These are phyloP conservation scores for Lithosia quadra DNA, from an alignment of 2,888 invertebrate genomes.

Conservation along the genomic window DNA sequence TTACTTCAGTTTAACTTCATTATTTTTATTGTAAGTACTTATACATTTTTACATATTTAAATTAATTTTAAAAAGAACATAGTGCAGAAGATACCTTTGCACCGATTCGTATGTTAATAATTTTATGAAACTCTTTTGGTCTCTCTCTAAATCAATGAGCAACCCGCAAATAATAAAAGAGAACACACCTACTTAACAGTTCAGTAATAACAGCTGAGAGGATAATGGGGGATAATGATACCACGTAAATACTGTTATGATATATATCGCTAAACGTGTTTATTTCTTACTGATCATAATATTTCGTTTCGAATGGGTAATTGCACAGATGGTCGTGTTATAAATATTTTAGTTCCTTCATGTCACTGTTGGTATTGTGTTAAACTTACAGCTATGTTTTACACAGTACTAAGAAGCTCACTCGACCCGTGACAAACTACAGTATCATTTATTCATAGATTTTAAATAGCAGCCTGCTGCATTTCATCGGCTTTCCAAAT, in stretches of 20 bases:
- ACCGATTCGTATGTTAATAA: no score
- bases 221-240: not conserved
- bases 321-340: not conserved
- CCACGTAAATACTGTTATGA: slow-evolving; percentile 3
- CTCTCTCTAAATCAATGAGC: not conserved
- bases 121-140: not conserved
- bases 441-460: no score
- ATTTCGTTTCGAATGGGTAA: not conserved
- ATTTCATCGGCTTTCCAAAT: no score
- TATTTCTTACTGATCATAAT: not conserved
- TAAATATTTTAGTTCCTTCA: not conserved
- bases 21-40: no score
- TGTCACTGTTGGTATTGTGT: not conserved
- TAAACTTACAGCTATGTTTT: not conserved
- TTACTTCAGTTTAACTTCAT: no score
- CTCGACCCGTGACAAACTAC: no score
- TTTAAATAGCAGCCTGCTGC: no score
- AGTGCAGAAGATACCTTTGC: no score
- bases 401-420: not conserved
- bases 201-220: not conserved
- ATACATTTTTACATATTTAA: no score
- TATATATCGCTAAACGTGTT: not conserved
- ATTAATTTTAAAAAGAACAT: no score
- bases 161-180: not conserved
- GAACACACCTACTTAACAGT: not conserved